Evolutionary conservation across 1,140 invertebrate species (phyloP).

Genomic region (Laodelphax striatellus): DNA sequence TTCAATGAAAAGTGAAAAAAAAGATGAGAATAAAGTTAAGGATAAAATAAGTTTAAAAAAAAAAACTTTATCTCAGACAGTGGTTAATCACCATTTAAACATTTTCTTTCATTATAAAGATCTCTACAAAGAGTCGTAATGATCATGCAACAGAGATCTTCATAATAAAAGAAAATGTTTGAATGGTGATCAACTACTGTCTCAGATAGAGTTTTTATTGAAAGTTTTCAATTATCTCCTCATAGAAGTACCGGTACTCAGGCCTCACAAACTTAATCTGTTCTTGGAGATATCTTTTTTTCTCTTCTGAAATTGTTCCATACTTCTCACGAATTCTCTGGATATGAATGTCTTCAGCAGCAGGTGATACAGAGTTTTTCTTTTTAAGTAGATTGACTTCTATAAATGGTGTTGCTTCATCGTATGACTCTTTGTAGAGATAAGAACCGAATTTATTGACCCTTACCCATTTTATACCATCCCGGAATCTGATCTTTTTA

Average conservation of each 20-base stretch:
- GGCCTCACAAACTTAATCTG: background rate
- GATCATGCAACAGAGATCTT: no score
- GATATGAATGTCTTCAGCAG: background rate
- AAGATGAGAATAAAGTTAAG: no score
- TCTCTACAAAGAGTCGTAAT: no score
- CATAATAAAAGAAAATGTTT: no score
- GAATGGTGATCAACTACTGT: no score
- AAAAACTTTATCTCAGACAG: no score
- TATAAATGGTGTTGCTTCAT: background rate
- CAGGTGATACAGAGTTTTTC: background rate
- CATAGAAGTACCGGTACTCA: background rate
- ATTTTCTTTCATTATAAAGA: no score
- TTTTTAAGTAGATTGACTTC: background rate
- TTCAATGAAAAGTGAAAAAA: no score
- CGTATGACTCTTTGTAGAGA: constrained; percentile 2
- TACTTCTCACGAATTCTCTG: background rate
- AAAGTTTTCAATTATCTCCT: no score
- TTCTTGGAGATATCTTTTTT: background rate
- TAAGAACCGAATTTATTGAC: background rate
- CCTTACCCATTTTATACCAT: constrained; percentile 2
- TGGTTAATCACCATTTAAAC: no score
- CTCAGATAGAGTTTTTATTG: no score
- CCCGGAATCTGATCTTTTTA: background rate
- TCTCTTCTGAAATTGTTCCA: background rate
- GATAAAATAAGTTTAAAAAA: no score